These are phyloP conservation scores for Acromyrmex charruanus DNA, from an alignment of 1,140 invertebrate species.

Conservation along the genomic window DNA sequence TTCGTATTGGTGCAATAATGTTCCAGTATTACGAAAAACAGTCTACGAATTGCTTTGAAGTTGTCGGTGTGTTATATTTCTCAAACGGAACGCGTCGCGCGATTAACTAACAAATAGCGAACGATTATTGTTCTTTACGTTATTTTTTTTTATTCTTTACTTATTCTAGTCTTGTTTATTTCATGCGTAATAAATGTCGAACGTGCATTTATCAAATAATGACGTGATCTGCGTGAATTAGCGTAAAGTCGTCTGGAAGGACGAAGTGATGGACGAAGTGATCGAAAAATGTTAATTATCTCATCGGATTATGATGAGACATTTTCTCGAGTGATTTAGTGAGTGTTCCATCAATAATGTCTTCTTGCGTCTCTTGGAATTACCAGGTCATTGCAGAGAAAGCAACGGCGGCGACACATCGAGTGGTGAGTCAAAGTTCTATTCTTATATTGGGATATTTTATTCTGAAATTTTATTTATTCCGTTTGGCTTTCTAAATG, in stretches of 20 bases:
- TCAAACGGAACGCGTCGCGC: too few species aligned
- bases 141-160: too few species aligned
- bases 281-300: not conserved
- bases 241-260: not conserved
- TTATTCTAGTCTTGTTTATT: too few species aligned
- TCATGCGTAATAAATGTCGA: too few species aligned
- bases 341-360: not conserved
- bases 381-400: not conserved
- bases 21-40: too few species aligned
- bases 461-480: not conserved
- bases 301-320: not conserved
- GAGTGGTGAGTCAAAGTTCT: not conserved
- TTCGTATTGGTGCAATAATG: too few species aligned
- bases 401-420: not conserved
- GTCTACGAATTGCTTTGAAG: too few species aligned
- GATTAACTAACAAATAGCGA: too few species aligned
- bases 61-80: too few species aligned
- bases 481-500: not conserved
- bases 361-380: not conserved
- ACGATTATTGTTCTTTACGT: too few species aligned
- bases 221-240: too few species aligned
- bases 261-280: not conserved
- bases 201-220: too few species aligned
- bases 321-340: not conserved
- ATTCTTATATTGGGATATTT: not conserved